A percentile compares a stretch with the other conserved stretches of the same genome.
Evolutionary conservation across 2,888 invertebrate species (phyloP).

Genomic region (Cacoxenus indagator): DNA sequence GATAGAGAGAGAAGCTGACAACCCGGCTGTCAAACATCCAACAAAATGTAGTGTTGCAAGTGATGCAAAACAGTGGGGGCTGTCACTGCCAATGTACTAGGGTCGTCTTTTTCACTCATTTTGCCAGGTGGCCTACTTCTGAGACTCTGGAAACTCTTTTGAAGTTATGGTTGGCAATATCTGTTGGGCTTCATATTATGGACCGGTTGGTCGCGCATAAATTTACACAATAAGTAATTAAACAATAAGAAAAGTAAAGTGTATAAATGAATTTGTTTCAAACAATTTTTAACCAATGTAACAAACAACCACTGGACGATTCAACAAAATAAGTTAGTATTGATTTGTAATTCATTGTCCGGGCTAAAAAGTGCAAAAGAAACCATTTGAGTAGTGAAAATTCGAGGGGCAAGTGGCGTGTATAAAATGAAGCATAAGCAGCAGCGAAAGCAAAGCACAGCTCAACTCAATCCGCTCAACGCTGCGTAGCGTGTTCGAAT

Average conservation of each 20-base stretch:
- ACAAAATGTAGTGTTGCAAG: background rate
- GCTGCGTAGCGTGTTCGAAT: conserved; percentile 36
- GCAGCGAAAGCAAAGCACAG: background rate
- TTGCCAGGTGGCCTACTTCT: background rate
- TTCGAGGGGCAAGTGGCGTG: conserved; percentile 43
- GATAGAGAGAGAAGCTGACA: conserved; percentile 54
- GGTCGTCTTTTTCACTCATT: background rate
- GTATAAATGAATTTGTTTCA: conserved; percentile 33
- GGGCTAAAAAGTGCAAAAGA: conserved; percentile 4
- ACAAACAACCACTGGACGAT: background rate
- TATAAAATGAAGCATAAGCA: background rate
- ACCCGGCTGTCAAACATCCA: conserved; percentile 23
- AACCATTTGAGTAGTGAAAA: conserved; percentile 52
- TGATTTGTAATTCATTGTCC: background rate
- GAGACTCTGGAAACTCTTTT: no score
- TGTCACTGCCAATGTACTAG: background rate
- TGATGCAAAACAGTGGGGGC: background rate
- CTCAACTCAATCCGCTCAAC: background rate
- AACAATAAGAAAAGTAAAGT: conserved; percentile 29
- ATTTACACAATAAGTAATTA: background rate
- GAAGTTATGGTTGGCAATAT: no score
- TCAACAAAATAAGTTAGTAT: background rate
- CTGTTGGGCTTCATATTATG: no score
- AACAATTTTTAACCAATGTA: conserved; percentile 24
- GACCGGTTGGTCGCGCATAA: conserved; percentile 7